Evolutionary conservation across 2,797 vertebrate genomes (phyloP).

Genomic region (Poecilia gillii): DNA sequence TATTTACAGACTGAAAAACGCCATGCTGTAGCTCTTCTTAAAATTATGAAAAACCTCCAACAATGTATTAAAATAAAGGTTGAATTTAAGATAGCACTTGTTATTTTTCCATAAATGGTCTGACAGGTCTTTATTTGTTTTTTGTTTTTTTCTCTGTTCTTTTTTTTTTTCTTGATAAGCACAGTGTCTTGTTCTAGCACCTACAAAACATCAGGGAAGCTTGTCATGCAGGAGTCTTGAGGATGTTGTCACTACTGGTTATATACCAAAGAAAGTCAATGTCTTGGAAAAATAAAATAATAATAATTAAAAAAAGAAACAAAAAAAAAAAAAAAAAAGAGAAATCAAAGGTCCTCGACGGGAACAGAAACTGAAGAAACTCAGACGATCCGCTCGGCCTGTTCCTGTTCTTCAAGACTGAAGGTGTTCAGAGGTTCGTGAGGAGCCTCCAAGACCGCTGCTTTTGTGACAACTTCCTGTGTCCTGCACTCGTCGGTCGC

Average conservation of each 20-base stretch:
- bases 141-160: conserved; percentile 18
- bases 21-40: conserved; percentile 96
- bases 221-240: conserved; percentile 97
- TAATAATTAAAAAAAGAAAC: conserved; percentile 48
- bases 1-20: conserved; percentile 98
- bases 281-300: conserved; percentile 83
- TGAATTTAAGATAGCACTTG: conserved; percentile 97
- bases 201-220: conserved; percentile 89
- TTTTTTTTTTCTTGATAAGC: conserved; percentile 79
- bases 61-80: conserved; percentile 99
- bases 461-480: conserved; percentile 75
- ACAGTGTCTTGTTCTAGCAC: conserved; percentile 96
- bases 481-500: conserved; percentile 70
- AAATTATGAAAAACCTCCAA: conserved; percentile 97
- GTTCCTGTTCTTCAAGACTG: conserved; percentile 78
- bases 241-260: conserved; percentile 92
- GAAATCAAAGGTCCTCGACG: conserved; percentile 62
- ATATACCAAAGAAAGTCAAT: conserved; percentile 88
- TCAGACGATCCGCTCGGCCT: conserved; percentile 85
- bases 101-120: conserved; percentile 90
- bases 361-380: conserved; percentile 63
- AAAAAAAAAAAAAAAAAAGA: conserved; percentile 55
- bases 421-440: conserved; percentile 80
- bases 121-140: conserved; percentile 77
- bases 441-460: conserved; percentile 74